Evolutionary conservation across 1,140 invertebrate genomes (phyloP), one percentile per base, ranked within the genome.

Genomic region (Drosophila ohnishii): DNA sequence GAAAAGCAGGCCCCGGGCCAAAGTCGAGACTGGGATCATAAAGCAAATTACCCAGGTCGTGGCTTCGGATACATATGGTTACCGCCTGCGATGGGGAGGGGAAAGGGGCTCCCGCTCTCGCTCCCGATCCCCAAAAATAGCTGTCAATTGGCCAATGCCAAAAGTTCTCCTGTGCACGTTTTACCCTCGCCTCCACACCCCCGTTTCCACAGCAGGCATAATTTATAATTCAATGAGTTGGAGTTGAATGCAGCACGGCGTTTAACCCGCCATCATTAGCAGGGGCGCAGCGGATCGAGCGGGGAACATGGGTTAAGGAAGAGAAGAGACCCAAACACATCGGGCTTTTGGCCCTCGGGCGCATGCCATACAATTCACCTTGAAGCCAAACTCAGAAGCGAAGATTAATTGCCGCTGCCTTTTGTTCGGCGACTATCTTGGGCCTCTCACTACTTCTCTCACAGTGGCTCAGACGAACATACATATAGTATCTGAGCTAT

Each of bases 201-300:
- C 19, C 19, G 32, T n/a, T 50, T 9, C 25, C 44, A 58, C 51
- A 6, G 51, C 66, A 67, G 51, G 62, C 63, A 80, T 88, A 88
- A 88, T 88, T 88, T 88, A 88, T 88, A 88, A 88, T 88, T 88
- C 80, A 88, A 88, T 88, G 85, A 88, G 84, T 84, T 84, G 66
- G 83, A 86, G 84, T 88, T 88, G 83, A 86, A 87, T 86, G 84
- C 83, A 78, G 57, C 66, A 50, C 74, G 48, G 65, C 75, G 60
- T 78, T 78, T 78, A 78, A 78, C 59, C 51, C 69, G 64, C 78
- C 69, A 72, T 73, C 69, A 66, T 66, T 71, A 86, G 62, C 37
- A 30, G 32, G 37, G 53, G 45, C 16, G 55, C 35, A 28, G 34
- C 28, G 22, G 32, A n/a, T 5, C 51, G 44, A 34, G 34, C 13